Evolutionary conservation across 2,113 vertebrate genomes (phyloP).

Genomic region (Malurus alboscapulatus): DNA sequence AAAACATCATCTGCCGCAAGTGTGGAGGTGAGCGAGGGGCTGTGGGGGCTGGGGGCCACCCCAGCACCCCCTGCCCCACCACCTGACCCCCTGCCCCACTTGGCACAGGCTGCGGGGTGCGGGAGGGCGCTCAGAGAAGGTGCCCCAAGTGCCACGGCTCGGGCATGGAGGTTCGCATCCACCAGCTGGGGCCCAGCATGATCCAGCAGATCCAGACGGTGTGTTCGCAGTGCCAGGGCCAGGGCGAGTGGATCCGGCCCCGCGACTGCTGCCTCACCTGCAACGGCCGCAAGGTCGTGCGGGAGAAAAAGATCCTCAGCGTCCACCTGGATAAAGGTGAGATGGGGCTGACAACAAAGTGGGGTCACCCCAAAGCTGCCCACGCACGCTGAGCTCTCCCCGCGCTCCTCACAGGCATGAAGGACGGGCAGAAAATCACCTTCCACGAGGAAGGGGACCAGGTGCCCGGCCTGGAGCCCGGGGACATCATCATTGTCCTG

Average conservation of each 20-base stretch:
- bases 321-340: slow-evolving; percentile 72
- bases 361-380: rapidly evolving
- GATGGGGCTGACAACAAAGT: rapidly evolving
- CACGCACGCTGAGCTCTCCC: rapidly evolving
- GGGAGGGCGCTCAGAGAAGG: slow-evolving; percentile 80
- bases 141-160: slow-evolving; percentile 86
- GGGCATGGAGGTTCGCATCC: slow-evolving; percentile 73
- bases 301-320: slow-evolving; percentile 69
- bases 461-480: slow-evolving; percentile 55
- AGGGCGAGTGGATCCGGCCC: slow-evolving; percentile 63
- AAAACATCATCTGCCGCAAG: slow-evolving; percentile 68
- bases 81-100: background rate
- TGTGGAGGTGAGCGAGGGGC: slow-evolving; percentile 41
- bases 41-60: rapidly evolving
- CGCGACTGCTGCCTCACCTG: slow-evolving; percentile 66
- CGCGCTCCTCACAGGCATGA: background rate
- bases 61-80: rapidly evolving
- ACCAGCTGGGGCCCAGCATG: slow-evolving; percentile 61
- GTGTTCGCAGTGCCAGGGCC: slow-evolving; percentile 70
- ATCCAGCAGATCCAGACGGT: slow-evolving; percentile 69
- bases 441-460: slow-evolving; percentile 73
- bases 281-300: slow-evolving; percentile 64
- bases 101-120: slow-evolving; percentile 80
- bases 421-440: slow-evolving; percentile 68
- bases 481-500: slow-evolving; percentile 64